Percentiles rank a stretch among this genome's conserved stretches.
These are phyloP conservation scores for Elegia similella DNA, from an alignment of 2,888 invertebrate species.

Conservation along the genomic window DNA sequence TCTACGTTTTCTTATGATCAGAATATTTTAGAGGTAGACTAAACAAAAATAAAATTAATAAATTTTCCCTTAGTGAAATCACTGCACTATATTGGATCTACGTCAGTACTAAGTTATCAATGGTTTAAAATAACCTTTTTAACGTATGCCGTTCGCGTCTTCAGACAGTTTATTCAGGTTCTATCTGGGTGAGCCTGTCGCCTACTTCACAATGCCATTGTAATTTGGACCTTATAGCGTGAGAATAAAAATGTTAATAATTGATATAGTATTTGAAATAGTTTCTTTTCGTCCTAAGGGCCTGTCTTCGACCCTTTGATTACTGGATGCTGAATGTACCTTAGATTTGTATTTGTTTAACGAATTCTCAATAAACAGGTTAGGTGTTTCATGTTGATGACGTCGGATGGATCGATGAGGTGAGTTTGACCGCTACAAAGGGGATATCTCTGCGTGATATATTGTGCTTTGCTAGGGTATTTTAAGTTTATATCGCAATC, in stretches of 20 bases:
- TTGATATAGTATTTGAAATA: conserved; percentile 22
- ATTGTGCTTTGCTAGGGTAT: too few relatives aligned
- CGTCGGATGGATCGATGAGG: too few relatives aligned
- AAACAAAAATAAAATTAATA: too few relatives aligned
- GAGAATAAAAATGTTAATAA: conserved; percentile 24
- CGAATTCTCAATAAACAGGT: not conserved
- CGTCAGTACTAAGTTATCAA: conserved; percentile 18
- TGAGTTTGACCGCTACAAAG: too few relatives aligned
- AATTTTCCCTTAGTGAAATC: too few relatives aligned
- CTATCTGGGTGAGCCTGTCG: conserved; percentile 18
- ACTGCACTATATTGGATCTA: too few relatives aligned
- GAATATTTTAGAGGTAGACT: too few relatives aligned
- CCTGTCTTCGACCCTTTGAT: conserved; percentile 43
- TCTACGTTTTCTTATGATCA: too few relatives aligned
- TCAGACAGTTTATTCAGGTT: conserved; percentile 51
- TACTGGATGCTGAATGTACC: conserved; percentile 42
- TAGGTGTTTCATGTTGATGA: too few relatives aligned
- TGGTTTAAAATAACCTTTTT: conserved; percentile 50
- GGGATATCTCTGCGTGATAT: too few relatives aligned
- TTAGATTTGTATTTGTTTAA: conserved; percentile 21
- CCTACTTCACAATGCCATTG: conserved; percentile 28
- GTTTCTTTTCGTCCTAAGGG: conserved; percentile 37
- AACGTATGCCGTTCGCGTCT: conserved; percentile 55
- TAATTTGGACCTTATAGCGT: conserved; percentile 34
- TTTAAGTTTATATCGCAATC: too few relatives aligned